Conservation (phyloP, 30 jellyfish, hydroid and myxozoan genomes). For the Catostylus mosaicus region DNA sequence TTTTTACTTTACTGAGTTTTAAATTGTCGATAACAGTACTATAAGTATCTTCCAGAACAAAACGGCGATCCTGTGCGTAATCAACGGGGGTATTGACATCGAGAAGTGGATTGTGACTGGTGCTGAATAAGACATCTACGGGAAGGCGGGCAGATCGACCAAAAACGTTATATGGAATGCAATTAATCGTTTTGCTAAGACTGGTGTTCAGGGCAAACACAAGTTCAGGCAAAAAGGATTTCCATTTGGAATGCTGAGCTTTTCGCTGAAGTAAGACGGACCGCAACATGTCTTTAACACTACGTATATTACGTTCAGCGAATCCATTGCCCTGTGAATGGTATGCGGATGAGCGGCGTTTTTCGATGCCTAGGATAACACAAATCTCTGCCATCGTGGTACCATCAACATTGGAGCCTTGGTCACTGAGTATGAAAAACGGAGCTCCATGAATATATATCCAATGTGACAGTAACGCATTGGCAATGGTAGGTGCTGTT, state of each 20-base stretch:
- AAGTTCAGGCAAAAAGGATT: constrained; percentile 25
- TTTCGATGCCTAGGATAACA: constrained; percentile 30
- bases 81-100: constrained; percentile 34
- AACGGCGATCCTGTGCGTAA: constrained; percentile 34
- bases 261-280: constrained; percentile 43
- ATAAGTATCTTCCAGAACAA: constrained; percentile 18
- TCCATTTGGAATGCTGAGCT: constrained; percentile 34
- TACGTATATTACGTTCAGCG: constrained; percentile 37
- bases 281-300: constrained; percentile 49
- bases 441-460: constrained; percentile 21
- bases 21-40: no score
- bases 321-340: no score
- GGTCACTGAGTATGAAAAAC: no score
- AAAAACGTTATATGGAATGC: constrained; percentile 37
- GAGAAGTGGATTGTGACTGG: no score
- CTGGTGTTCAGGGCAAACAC: constrained; percentile 50
- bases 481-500: constrained; percentile 21
- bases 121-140: constrained; percentile 7
- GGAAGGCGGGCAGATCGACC: constrained; percentile 61
- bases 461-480: constrained; percentile 42
- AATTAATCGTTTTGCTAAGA: constrained; percentile 17
- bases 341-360: constrained; percentile 39
- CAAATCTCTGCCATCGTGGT: constrained; percentile 24
- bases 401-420: constrained; percentile 40
- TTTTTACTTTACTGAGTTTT: constrained; percentile 31